Evolutionary conservation across 2,888 invertebrate species (phyloP), one percentile per base, ranked within the genome.

Genomic region (Eristalis pertinax): DNA sequence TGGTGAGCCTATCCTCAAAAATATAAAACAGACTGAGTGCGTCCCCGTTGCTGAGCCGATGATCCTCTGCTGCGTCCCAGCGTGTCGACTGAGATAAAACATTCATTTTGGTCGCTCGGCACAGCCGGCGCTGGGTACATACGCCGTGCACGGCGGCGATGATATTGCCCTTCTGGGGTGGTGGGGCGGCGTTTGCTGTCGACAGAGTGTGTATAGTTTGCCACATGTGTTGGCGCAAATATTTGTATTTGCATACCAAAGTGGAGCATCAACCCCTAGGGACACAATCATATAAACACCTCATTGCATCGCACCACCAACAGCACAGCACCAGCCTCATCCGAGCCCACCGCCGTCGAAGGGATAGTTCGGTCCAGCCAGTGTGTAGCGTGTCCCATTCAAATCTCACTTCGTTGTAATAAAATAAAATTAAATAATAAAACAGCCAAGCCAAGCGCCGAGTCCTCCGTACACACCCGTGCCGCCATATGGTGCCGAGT

Each of bases 361-460:
- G 69, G 38, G 63, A 64, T 60, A 26, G 68, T 64, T 50, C 69
- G 32, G 64, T 68, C 29, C 58, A 70, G 77, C 62, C 32, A 60
- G 32, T 70, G 38, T 60, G 19, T 56, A 63, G 56, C 68, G 84
- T 69, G 67, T 32, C 70, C 32, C 75, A 69, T 72, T 81, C 81
- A 77, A 77, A 85, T 86, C 65, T 64, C 82, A 73, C 64, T 38
- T 29, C 69, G 64, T 73, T 74, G 74, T 62, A 70, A 73, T 73
- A 67, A 78, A 74, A 78, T 86, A 70, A 82, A 82, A 86, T 86
- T 77, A 86, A 86, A 86, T 82, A 86, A 82, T 86, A 86, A 86
- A 79, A 65, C 58, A 15, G 62, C 11, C 26, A 24, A 15, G 62
- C n/a, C 26, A 22, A 4, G 24, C 43, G 41, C 60, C 26, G 22